These are phyloP conservation scores for Apistogramma diplotaenia DNA, from an alignment of 2,113 vertebrate species.

Conservation along the genomic window DNA sequence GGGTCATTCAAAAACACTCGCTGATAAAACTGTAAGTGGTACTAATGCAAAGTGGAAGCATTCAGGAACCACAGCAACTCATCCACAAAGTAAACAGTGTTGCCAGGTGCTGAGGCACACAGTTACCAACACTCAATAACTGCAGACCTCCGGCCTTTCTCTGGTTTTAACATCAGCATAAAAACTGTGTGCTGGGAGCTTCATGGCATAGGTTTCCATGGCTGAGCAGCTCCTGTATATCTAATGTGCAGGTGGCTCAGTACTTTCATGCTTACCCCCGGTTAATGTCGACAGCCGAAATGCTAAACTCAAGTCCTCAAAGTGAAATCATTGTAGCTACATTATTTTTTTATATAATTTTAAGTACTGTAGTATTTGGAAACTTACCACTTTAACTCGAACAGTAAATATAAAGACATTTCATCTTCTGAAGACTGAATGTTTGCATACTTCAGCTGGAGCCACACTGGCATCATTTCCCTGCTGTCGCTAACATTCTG, in stretches of 20 bases:
- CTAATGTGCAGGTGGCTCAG: not conserved
- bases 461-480: not conserved
- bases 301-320: not conserved
- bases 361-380: not conserved
- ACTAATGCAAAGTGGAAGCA: not conserved
- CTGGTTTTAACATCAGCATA: not conserved
- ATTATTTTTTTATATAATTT: not conserved
- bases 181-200: not conserved
- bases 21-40: not conserved
- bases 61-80: not conserved
- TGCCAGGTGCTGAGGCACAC: not conserved
- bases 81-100: accelerated
- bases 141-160: not conserved
- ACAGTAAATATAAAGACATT: not conserved
- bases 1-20: not conserved
- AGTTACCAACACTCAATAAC: not conserved
- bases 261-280: not conserved
- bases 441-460: not conserved
- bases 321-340: not conserved
- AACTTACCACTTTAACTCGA: not conserved
- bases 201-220: too few relatives aligned
- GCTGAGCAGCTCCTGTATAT: too few relatives aligned
- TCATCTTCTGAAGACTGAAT: not conserved
- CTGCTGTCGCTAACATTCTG: not conserved
- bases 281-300: not conserved